Conservation (phyloP, 2,113 vertebrate species). For the Salvelinus fontinalis region DNA sequence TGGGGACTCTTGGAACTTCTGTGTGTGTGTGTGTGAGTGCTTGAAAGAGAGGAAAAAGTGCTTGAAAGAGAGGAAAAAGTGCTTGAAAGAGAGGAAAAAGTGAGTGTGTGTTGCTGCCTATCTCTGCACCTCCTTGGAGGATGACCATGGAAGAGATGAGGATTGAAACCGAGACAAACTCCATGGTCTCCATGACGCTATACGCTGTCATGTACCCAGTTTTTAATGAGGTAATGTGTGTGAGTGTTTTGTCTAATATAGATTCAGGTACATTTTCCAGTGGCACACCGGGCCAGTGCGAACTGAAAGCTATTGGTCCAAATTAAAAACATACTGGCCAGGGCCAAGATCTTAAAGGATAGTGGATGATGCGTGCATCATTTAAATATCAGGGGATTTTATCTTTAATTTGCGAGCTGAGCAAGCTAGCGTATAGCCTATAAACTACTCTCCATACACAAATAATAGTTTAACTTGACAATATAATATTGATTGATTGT, state of each 20-base stretch:
- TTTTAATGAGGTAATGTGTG: slow-evolving; percentile 86
- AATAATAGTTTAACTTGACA: no score
- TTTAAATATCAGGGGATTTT: no score
- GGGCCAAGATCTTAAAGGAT: no score
- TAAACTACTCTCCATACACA: no score
- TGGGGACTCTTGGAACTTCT: background rate
- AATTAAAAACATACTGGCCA: no score
- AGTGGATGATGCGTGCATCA: no score
- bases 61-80: slow-evolving; percentile 28
- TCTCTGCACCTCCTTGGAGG: slow-evolving; percentile 86
- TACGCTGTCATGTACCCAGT: slow-evolving; percentile 99
- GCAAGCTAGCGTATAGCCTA: no score
- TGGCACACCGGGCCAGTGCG: no score
- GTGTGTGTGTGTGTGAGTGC: slow-evolving; percentile 27
- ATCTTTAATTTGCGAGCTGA: no score
- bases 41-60: slow-evolving; percentile 46
- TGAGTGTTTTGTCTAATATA: background rate
- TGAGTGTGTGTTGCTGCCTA: slow-evolving; percentile 57
- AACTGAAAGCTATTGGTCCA: no score
- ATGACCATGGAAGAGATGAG: slow-evolving; percentile 99
- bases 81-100: slow-evolving; percentile 37
- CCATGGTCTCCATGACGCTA: slow-evolving; percentile 99
- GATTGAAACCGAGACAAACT: slow-evolving; percentile 99
- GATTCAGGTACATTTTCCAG: no score
- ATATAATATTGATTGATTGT: no score